Conservation (phyloP, 2,797 vertebrate species). For the Epinephelus coioides region DNA sequence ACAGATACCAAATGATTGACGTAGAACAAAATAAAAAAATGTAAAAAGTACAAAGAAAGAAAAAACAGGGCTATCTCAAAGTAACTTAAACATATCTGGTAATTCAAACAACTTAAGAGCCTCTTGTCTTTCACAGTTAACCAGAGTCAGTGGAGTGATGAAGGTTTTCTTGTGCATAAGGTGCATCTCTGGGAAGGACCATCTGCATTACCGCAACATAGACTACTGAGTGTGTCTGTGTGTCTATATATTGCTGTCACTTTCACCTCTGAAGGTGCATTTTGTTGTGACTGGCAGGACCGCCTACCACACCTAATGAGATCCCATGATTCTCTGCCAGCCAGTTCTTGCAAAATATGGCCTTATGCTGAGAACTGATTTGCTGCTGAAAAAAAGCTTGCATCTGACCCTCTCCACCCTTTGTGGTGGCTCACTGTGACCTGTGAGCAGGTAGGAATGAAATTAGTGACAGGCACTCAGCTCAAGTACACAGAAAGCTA, state of each 20-base stretch:
- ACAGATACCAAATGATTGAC: no score
- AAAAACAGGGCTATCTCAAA: no score
- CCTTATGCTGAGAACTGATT: slow-evolving; percentile 43
- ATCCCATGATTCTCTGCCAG: slow-evolving; percentile 51
- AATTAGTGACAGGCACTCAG: slow-evolving; percentile 1
- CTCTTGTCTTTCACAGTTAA: no score
- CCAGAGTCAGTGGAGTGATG: not conserved
- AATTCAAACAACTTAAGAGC: no score
- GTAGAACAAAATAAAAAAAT: no score
- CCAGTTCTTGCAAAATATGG: not conserved
- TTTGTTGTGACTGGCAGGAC: slow-evolving; percentile 1
- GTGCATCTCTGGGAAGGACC: not conserved
- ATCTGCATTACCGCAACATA: slow-evolving; percentile 7
- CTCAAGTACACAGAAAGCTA: not conserved
- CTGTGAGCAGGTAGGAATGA: not conserved
- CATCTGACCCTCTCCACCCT: slow-evolving; percentile 43
- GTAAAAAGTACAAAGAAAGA: no score
- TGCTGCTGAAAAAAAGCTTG: slow-evolving; percentile 42
- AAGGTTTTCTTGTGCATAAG: slow-evolving; percentile 1
- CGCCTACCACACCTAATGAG: slow-evolving; percentile 56
- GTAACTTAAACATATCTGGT: no score
- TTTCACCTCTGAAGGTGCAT: slow-evolving; percentile 11
- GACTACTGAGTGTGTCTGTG: no score
- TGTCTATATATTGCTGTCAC: not conserved
- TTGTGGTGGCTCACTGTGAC: not conserved